These are phyloP conservation scores for Metalampra italica DNA, from an alignment of 2,888 invertebrate species.

Conservation along the genomic window DNA sequence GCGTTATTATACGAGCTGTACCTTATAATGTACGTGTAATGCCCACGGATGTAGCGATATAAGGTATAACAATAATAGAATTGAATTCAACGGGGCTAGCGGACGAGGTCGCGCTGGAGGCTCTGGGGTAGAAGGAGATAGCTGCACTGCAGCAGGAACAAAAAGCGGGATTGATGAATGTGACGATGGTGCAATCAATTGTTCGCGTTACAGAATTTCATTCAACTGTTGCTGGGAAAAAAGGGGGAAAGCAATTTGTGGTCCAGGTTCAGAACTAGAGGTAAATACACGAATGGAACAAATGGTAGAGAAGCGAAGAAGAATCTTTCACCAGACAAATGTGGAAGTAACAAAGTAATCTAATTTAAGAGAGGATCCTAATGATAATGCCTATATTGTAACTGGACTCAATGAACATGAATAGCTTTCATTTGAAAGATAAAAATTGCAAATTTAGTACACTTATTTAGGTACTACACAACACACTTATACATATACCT, in stretches of 20 bases:
- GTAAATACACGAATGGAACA: background rate
- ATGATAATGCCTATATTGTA: too few species aligned
- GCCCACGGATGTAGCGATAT: background rate
- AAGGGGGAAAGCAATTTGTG: background rate
- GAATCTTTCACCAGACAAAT: too few species aligned
- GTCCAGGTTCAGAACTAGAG: background rate
- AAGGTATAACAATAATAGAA: slow-evolving; percentile 16
- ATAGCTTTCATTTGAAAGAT: too few species aligned
- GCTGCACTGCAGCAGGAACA: background rate
- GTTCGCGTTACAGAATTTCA: slow-evolving; percentile 1
- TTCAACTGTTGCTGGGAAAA: background rate
- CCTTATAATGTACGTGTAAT: slow-evolving; percentile 1
- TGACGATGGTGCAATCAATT: slow-evolving; percentile 6
- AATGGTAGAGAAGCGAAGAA: too few species aligned
- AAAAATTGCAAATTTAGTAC: too few species aligned
- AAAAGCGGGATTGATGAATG: slow-evolving; percentile 4
- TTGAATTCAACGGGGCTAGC: slow-evolving; percentile 27
- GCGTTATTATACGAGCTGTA: background rate
- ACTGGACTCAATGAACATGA: too few species aligned
- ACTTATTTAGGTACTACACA: too few species aligned
- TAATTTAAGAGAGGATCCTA: too few species aligned
- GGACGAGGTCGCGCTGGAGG: slow-evolving; percentile 5
- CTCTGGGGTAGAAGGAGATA: background rate
- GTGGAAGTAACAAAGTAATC: too few species aligned
- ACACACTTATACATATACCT: too few species aligned